These are phyloP conservation scores for Nasonovia ribisnigri DNA, from an alignment of 2,888 invertebrate species.

Conservation along the genomic window DNA sequence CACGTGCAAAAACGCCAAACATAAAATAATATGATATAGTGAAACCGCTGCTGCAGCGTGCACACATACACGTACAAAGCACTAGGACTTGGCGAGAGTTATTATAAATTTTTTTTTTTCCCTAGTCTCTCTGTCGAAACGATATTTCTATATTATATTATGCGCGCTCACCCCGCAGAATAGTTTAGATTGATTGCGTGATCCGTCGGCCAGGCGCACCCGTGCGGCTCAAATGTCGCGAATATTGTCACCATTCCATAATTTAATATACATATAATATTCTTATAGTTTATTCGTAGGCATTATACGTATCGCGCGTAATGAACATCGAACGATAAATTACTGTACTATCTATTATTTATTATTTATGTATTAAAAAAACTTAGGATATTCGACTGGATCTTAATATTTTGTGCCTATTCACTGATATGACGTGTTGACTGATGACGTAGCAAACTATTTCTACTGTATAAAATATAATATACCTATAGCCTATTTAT, in stretches of 20 bases:
- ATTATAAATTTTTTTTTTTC: neutral
- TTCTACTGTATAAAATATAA: too few species aligned
- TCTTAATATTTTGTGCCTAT: too few species aligned
- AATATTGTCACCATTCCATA: neutral
- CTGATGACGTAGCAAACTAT: too few species aligned
- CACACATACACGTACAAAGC: neutral
- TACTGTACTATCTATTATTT: too few species aligned
- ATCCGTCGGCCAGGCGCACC: neutral
- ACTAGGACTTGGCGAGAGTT: neutral
- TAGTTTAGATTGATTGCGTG: neutral
- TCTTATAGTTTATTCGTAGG: too few species aligned
- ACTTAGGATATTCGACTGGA: too few species aligned
- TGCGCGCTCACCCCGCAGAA: neutral
- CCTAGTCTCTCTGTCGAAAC: neutral
- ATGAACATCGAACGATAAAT: too few species aligned
- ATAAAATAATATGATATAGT: neutral
- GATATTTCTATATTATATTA: neutral
- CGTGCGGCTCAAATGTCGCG: neutral
- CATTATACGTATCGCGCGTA: too few species aligned
- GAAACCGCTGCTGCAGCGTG: too few species aligned
- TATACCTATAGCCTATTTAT: too few species aligned
- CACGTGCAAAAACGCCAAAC: constrained; percentile 24
- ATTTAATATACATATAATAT: neutral
- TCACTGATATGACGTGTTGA: too few species aligned
- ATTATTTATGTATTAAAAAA: too few species aligned